Evolutionary conservation across 2,797 vertebrate genomes (phyloP).

Genomic region (Semotilus atromaculatus): DNA sequence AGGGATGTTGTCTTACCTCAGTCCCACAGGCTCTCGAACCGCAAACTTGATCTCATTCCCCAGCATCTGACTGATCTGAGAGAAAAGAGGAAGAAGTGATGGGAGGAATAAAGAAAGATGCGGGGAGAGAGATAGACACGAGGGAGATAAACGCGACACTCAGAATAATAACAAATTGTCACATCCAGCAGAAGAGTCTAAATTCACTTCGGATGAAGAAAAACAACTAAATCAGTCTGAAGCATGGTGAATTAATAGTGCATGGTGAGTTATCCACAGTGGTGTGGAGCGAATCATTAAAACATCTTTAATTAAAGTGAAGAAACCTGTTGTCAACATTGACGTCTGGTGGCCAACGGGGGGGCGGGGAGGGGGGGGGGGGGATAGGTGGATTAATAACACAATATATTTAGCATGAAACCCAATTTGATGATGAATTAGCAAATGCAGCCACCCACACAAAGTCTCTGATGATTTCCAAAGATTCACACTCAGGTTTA

Average conservation of each 20-base stretch:
- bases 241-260: conserved; percentile 6
- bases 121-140: background rate
- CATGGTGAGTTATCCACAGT: background rate
- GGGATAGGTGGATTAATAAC: conserved; percentile 55
- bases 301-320: conserved; percentile 59
- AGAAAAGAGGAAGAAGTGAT: conserved; percentile 43
- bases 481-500: conserved; percentile 37
- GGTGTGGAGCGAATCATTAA: conserved; percentile 30
- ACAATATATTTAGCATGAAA: conserved; percentile 51
- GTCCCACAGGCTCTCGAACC: conserved; percentile 89
- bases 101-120: background rate
- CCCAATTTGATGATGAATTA: conserved; percentile 49
- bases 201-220: background rate
- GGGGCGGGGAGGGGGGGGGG: too few relatives aligned
- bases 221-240: background rate
- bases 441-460: conserved; percentile 20
- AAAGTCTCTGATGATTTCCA: conserved; percentile 20
- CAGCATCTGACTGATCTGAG: conserved; percentile 96
- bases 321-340: conserved; percentile 51
- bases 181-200: background rate
- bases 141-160: conserved; percentile 1
- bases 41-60: conserved; percentile 96
- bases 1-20: conserved; percentile 83
- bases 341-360: conserved; percentile 18
- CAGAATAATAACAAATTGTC: background rate